These are phyloP conservation scores for Raillietiella orientalis DNA, from an alignment of 2,888 invertebrate genomes.

Conservation along the genomic window DNA sequence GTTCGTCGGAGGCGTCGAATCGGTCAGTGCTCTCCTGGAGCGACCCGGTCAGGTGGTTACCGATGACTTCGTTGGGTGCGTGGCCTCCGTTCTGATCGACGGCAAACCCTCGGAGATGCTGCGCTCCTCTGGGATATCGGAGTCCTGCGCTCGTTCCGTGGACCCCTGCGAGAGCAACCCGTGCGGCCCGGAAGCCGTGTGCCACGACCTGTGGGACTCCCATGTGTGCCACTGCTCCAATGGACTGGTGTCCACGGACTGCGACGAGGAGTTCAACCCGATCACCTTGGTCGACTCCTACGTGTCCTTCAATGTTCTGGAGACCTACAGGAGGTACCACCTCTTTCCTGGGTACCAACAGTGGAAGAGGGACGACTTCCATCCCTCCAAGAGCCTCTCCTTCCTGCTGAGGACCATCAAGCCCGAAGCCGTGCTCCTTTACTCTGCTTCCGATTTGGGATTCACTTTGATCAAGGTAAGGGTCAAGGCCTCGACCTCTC, in stretches of 20 bases:
- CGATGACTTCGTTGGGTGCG: conserved; percentile 75
- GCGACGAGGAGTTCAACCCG: conserved; percentile 38
- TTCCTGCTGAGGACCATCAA: conserved; percentile 48
- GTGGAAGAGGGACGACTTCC: conserved; percentile 19
- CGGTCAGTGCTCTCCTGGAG: conserved; percentile 55
- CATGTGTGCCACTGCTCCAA: conserved; percentile 21
- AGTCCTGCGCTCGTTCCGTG: conserved; percentile 35
- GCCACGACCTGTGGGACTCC: conserved; percentile 59
- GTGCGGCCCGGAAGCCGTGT: conserved; percentile 30
- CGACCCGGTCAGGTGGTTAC: conserved; percentile 63
- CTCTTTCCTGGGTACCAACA: conserved; percentile 36
- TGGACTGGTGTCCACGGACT: conserved; percentile 37
- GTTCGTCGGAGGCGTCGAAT: conserved; percentile 47
- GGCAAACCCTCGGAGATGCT: conserved; percentile 47
- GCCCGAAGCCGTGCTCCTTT: conserved; percentile 44
- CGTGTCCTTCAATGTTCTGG: conserved; percentile 28
- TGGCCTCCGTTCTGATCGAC: conserved; percentile 63
- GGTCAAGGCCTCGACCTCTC: too few species aligned
- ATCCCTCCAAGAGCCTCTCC: conserved; percentile 34
- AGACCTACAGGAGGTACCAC: conserved; percentile 57
- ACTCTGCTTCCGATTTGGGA: conserved; percentile 54
- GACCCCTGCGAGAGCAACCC: conserved; percentile 11
- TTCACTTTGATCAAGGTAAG: conserved; percentile 40
- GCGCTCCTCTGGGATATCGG: conserved; percentile 30
- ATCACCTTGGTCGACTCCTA: conserved; percentile 41